phyloP scores from a whole-genome alignment of 2,113 vertebrate genomes.

The Carassius auratus region DNA sequence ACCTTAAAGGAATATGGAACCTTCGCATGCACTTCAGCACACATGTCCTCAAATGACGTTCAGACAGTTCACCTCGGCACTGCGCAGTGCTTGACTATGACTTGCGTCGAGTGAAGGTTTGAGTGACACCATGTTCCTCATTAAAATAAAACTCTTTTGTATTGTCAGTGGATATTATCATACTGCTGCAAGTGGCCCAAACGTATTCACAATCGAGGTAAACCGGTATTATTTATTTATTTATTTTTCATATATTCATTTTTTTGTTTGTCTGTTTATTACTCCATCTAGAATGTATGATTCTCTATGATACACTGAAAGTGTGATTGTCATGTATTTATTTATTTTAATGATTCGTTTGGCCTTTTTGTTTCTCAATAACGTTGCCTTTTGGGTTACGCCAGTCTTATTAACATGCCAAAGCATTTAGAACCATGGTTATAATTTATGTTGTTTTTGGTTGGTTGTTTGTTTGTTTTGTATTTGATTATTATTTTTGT shows the following conservation, averaged over 20 bases:
- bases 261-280: conserved; percentile 7
- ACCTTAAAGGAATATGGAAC: conserved; percentile 77
- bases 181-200: conserved; percentile 65
- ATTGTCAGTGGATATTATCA: conserved; percentile 72
- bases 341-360: conserved; percentile 28
- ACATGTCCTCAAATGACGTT: conserved; percentile 61
- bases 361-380: conserved; percentile 67
- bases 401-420: conserved; percentile 82
- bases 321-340: conserved; percentile 44
- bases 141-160: conserved; percentile 67
- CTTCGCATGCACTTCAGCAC: conserved; percentile 76
- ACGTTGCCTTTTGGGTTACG: conserved; percentile 73
- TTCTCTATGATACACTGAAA: conserved; percentile 26
- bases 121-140: conserved; percentile 66
- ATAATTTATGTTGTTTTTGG: conserved; percentile 43
- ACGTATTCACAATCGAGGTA: conserved; percentile 60
- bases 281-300: conserved; percentile 44
- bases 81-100: conserved; percentile 22
- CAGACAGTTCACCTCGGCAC: conserved; percentile 65
- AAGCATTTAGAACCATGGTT: conserved; percentile 84
- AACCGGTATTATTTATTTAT: conserved; percentile 57
- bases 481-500: conserved; percentile 62
- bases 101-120: conserved; percentile 56
- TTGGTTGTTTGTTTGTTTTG: background rate
- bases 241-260: conserved; percentile 64